phyloP scores from a whole-genome alignment of 2,113 vertebrate species.

The Leucoraja erinaceus region DNA sequence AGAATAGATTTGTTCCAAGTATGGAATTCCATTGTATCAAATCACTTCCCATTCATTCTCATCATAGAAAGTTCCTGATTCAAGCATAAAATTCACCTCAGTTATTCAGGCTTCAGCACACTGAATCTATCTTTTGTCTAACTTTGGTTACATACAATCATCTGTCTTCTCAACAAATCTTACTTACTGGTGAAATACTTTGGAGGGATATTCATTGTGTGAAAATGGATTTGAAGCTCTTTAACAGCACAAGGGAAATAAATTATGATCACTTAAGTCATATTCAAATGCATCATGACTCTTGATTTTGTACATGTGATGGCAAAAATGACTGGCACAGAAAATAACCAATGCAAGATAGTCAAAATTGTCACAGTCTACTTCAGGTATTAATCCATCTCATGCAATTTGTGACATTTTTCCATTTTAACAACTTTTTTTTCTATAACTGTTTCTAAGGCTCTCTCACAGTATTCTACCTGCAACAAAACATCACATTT shows the following conservation, averaged over 20 bases:
- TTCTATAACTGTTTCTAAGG: neutral
- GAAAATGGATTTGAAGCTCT: no score
- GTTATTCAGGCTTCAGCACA: conserved; percentile 21
- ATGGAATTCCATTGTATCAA: neutral
- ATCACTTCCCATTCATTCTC: neutral
- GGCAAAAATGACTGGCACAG: neutral
- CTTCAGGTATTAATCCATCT: neutral
- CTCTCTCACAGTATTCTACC: neutral
- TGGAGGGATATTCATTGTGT: neutral
- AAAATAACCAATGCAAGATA: neutral
- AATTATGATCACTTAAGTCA: neutral
- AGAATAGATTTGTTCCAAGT: neutral
- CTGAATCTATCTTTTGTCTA: neutral
- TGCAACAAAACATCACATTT: neutral
- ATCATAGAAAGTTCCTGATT: neutral
- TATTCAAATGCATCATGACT: neutral
- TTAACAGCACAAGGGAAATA: neutral
- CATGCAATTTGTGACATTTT: neutral
- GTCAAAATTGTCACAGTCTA: neutral
- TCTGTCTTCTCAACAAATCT: neutral
- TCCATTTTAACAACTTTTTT: neutral
- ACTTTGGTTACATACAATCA: neutral
- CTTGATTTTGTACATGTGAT: neutral
- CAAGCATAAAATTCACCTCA: neutral
- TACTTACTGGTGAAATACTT: neutral